phyloP scores from a whole-genome alignment of 1,140 invertebrate genomes.

The Leptopilina boulardi region DNA sequence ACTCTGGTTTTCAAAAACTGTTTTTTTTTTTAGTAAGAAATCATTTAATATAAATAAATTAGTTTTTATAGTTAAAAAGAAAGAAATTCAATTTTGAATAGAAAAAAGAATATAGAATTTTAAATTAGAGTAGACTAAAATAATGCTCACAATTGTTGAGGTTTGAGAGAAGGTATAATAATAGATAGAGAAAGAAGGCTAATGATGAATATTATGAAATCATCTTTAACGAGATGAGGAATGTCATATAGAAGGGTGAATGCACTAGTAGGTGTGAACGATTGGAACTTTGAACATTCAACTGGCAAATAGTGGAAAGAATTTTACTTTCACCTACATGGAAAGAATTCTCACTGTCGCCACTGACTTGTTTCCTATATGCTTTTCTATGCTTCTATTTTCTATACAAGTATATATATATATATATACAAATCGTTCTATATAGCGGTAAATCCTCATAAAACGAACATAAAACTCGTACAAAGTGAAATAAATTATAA shows the following conservation, averaged over 20 bases:
- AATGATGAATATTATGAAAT: conserved; percentile 27
- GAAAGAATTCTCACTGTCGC: not conserved
- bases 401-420: not conserved
- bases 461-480: not conserved
- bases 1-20: not conserved
- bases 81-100: too few species aligned
- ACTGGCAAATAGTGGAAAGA: conserved; percentile 14
- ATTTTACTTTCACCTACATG: conserved; percentile 29
- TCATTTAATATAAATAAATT: too few species aligned
- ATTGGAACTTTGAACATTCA: conserved; percentile 13
- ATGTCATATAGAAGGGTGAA: conserved; percentile 2
- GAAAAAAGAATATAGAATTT: not conserved
- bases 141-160: not conserved
- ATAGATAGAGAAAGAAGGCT: conserved; percentile 9
- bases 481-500: conserved; percentile 9
- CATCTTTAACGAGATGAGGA: conserved; percentile 13
- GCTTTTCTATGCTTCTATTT: not conserved
- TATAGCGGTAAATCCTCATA: not conserved
- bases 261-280: conserved; percentile 16
- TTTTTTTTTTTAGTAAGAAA: not conserved
- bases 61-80: too few species aligned
- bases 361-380: conserved; percentile 12
- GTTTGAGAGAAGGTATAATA: not conserved
- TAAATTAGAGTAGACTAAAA: not conserved
- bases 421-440: not conserved